Evolutionary conservation across 2,888 invertebrate genomes (phyloP).

Genomic region (Camponotus fellah): DNA sequence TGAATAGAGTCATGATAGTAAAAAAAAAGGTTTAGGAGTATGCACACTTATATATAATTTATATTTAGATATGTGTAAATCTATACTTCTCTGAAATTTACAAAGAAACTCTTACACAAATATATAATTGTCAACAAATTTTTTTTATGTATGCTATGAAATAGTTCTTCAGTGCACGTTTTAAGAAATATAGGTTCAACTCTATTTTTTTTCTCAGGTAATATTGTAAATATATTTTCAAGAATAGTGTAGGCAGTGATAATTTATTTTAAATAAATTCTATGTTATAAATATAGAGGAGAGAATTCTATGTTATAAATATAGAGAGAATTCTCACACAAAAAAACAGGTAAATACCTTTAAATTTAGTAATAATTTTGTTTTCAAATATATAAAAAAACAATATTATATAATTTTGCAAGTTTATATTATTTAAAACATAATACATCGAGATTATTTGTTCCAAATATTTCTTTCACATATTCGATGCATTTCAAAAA

Average conservation of each 20-base stretch:
- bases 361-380: neutral
- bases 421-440: neutral
- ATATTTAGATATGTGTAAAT: conserved; percentile 30
- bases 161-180: conserved; percentile 18
- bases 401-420: neutral
- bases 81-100: conserved; percentile 7
- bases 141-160: conserved; percentile 7
- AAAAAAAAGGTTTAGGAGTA: neutral
- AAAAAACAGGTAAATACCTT: neutral
- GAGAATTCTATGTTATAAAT: neutral
- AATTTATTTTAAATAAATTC: conserved; percentile 26
- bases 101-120: conserved; percentile 1
- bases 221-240: conserved; percentile 1
- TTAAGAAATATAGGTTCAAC: conserved; percentile 22
- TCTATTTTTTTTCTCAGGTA: neutral
- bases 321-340: neutral
- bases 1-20: conserved; percentile 9
- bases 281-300: neutral
- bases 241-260: conserved; percentile 1
- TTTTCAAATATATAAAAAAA: conserved; percentile 7
- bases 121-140: neutral
- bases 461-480: neutral
- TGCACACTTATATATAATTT: conserved; percentile 16
- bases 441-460: neutral
- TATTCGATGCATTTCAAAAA: neutral